Evolutionary conservation across 2,113 vertebrate species (phyloP), one percentile per base, ranked within the genome.

Genomic region (Phoenicopterus ruber): DNA sequence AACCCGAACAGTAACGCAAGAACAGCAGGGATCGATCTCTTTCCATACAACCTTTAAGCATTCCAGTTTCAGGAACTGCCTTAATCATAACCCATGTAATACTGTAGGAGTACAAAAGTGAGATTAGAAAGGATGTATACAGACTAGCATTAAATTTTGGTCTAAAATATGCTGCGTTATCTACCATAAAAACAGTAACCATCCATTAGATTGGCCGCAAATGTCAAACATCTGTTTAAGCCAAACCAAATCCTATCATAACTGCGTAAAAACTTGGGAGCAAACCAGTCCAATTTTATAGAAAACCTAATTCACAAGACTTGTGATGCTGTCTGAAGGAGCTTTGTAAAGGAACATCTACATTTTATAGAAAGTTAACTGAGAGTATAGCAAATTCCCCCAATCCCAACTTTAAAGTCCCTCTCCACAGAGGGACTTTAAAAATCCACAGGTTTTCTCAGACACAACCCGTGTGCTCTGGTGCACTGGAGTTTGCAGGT

Each of bases 161-260:
- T 90, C 81, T 77, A 65, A 85, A 94, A 65, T 15, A 93, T 42
- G 40, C 67, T 91, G 62, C 84, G 58, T 38, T 89, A 91, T 62
- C 89, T 88, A 67, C 78, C 74, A 67, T 95, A 93, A 95, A 89
- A 93, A 47, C 69, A 91, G 93, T 52, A 96, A 93, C 84, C 79
- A 86, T 91, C 93, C 70, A 86, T 96, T 94, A 93, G 49, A 82
- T 88, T 82, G 47, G 71, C 93, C 74, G 7, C 91, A 91, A 93
- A 97, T 90, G 55, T 95, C 82, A 86, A 96, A 93, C 87, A 87
- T 17, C 61, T 91, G 89, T 83, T 95, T 88, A 83, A 97, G 58
- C 29, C 89, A 94, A 94, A 91, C 70, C 86, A 80, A 95, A 87
- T 93, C 74, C 93, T 90, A 80, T 73, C 29, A 2, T 46, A 81